A percentile compares a stretch with the other conserved stretches of the same genome.
These are phyloP conservation scores for Phania funesta DNA, from an alignment of 2,888 invertebrate genomes.

Conservation along the genomic window DNA sequence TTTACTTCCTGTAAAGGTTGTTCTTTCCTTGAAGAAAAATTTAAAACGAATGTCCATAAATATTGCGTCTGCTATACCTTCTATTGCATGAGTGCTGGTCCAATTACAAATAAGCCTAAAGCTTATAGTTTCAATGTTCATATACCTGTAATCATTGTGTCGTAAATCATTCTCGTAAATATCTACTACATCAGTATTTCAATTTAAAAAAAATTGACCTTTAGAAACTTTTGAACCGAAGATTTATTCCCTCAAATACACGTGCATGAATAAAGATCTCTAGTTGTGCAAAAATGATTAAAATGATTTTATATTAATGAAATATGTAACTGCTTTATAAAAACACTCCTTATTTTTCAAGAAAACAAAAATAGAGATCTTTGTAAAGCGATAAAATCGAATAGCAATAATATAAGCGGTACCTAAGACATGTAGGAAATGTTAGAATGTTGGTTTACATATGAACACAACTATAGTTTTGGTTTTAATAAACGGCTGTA, in stretches of 20 bases:
- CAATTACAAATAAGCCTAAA: no score
- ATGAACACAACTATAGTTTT: slow-evolving; percentile 4
- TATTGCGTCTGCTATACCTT: no score
- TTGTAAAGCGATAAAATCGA: slow-evolving; percentile 27
- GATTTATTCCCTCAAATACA: neutral
- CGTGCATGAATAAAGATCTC: neutral
- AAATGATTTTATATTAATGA: slow-evolving; percentile 39
- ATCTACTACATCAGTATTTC: no score
- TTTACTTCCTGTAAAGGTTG: no score
- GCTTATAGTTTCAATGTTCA: no score
- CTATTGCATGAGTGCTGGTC: no score
- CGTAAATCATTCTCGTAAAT: no score
- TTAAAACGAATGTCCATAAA: no score
- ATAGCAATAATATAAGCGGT: neutral
- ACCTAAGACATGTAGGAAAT: slow-evolving; percentile 9
- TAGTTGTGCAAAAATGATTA: neutral
- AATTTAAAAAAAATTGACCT: no score
- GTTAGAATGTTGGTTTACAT: slow-evolving; percentile 5
- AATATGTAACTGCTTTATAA: neutral
- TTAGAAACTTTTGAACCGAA: no score
- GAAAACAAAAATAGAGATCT: slow-evolving; percentile 40
- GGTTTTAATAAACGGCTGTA: slow-evolving; percentile 29
- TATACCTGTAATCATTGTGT: no score
- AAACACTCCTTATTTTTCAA: slow-evolving; percentile 33
- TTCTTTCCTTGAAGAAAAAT: no score